Evolutionary conservation across 2,797 vertebrate genomes (phyloP).

Genomic region (Galaxias olidus): DNA sequence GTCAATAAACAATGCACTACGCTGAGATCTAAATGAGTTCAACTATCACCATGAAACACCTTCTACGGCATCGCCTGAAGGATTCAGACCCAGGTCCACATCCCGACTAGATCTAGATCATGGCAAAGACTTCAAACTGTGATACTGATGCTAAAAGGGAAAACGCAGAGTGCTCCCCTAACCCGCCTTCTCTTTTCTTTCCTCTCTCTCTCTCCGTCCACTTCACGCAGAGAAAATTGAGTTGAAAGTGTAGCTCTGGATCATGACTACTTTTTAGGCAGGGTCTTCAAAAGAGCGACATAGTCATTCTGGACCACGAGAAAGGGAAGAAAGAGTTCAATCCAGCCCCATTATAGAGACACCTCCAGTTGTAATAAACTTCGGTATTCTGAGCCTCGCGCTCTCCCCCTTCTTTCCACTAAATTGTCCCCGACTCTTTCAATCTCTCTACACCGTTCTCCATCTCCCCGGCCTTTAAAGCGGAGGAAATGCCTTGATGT

Average conservation of each 20-base stretch:
- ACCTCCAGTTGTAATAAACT: constrained; percentile 16
- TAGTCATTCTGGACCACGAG: not conserved
- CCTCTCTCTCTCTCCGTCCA: not conserved
- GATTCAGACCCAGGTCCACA: constrained; percentile 41
- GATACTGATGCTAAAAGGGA: constrained; percentile 35
- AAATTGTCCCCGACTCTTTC: constrained; percentile 17
- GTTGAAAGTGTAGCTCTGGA: not conserved
- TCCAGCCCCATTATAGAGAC: not conserved
- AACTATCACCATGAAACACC: constrained; percentile 17
- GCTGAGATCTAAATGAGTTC: constrained; percentile 40
- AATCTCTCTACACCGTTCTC: constrained; percentile 8
- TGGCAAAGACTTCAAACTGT: constrained; percentile 43
- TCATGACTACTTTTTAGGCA: not conserved
- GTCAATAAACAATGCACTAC: not conserved
- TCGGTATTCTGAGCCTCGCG: not conserved
- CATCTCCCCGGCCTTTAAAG: constrained; percentile 37
- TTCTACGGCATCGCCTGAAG: constrained; percentile 25
- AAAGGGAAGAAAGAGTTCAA: not conserved
- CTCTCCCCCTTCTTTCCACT: not conserved
- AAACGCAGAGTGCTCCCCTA: constrained; percentile 6
- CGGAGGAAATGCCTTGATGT: constrained; percentile 15
- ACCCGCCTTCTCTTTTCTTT: not conserved
- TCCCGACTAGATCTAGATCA: constrained; percentile 43
- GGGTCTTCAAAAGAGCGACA: not conserved
- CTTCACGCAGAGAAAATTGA: constrained; percentile 14